phyloP scores from a whole-genome alignment of 2,797 vertebrate genomes.

The Benthosema pterotum region DNA sequence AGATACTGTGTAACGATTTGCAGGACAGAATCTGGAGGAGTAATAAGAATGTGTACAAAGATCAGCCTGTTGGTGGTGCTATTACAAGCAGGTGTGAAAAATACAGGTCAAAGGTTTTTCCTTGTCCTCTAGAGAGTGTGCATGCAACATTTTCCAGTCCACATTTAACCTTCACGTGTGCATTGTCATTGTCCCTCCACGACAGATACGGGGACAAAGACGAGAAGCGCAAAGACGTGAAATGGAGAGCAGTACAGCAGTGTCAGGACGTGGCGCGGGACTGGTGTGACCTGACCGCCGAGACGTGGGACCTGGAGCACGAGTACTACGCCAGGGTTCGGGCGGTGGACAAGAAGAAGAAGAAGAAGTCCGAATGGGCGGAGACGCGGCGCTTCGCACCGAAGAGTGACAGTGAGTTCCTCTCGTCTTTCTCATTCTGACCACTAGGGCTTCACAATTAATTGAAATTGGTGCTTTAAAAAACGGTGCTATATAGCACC shows the following conservation, averaged over 20 bases:
- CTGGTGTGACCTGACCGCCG: slow-evolving; percentile 75
- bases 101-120: too few relatives aligned
- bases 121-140: too few relatives aligned
- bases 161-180: too few relatives aligned
- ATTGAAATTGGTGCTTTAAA: too few relatives aligned
- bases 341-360: slow-evolving; percentile 25
- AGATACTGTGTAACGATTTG: too few relatives aligned
- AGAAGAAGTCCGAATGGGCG: slow-evolving; percentile 64
- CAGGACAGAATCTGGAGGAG: too few relatives aligned
- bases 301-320: slow-evolving; percentile 62
- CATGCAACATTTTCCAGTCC: too few relatives aligned
- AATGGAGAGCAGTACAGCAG: slow-evolving; percentile 62
- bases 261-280: slow-evolving; percentile 51
- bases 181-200: slow-evolving; percentile 9
- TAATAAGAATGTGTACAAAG: too few relatives aligned
- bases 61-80: too few relatives aligned
- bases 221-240: slow-evolving; percentile 9
- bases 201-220: slow-evolving; percentile 73
- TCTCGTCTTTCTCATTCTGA: neutral
- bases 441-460: too few relatives aligned
- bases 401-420: slow-evolving; percentile 73
- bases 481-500: too few relatives aligned
- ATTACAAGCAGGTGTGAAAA: too few relatives aligned
- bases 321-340: slow-evolving; percentile 72
- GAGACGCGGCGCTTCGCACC: slow-evolving; percentile 65